Evolutionary conservation across 2,113 vertebrate genomes (phyloP).

Genomic region (Ptychochromis oligacanthus): DNA sequence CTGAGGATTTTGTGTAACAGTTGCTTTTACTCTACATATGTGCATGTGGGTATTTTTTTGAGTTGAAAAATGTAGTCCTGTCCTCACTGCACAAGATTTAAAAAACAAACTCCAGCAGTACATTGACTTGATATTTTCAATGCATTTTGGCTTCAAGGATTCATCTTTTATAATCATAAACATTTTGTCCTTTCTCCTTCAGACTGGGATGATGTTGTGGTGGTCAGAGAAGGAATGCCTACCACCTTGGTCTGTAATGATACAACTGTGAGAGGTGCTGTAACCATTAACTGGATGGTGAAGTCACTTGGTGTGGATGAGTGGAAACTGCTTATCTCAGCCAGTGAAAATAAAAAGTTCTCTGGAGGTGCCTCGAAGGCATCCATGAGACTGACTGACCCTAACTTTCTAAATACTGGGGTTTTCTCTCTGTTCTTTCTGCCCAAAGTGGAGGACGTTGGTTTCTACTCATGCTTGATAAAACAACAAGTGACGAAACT

Average conservation of each 20-base stretch:
- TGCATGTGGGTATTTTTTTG: neutral
- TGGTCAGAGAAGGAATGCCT: conserved; percentile 42
- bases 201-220: conserved; percentile 73
- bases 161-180: neutral
- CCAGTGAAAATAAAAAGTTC: conserved; percentile 34
- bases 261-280: neutral
- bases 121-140: neutral
- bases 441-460: conserved; percentile 57
- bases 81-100: neutral
- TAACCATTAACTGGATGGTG: conserved; percentile 71
- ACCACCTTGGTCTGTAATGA: conserved; percentile 69
- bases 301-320: conserved; percentile 13
- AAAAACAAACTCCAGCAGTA: neutral
- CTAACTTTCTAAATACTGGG: conserved; percentile 58
- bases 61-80: neutral
- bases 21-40: neutral
- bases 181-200: neutral
- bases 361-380: conserved; percentile 23
- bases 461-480: conserved; percentile 71
- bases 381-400: conserved; percentile 54
- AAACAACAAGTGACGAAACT: conserved; percentile 33
- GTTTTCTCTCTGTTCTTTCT: conserved; percentile 69
- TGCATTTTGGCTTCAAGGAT: neutral
- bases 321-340: conserved; percentile 70
- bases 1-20: neutral